Conservation (phyloP, 53 echinoderm and acorn worm genomes). For the Hippasteria phrygiana region DNA sequence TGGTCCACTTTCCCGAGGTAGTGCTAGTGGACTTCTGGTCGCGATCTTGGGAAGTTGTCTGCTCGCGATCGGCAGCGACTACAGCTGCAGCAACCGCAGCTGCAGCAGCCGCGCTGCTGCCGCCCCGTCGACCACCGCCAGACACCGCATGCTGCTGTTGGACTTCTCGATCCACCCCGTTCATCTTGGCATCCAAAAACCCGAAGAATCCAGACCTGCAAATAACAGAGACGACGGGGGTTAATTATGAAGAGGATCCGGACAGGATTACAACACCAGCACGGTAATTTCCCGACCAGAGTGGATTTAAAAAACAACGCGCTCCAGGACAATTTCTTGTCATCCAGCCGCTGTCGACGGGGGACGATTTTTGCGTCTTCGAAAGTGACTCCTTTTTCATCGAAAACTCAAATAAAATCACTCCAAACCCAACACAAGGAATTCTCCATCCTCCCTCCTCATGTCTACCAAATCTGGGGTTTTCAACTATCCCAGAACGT, state of each 20-base stretch:
- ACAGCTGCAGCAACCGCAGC: slow-evolving; percentile 36
- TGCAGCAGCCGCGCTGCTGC: background rate
- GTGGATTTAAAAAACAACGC: slow-evolving; percentile 57
- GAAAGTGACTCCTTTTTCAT: slow-evolving; percentile 13
- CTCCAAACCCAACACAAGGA: background rate
- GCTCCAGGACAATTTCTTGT: slow-evolving; percentile 26
- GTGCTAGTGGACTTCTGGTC: slow-evolving; percentile 56
- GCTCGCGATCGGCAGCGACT: slow-evolving; percentile 14
- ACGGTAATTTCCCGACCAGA: slow-evolving; percentile 5
- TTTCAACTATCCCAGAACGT: slow-evolving; percentile 16
- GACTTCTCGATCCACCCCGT: slow-evolving; percentile 53
- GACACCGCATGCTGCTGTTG: slow-evolving; percentile 52
- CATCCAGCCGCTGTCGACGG: slow-evolving; percentile 9
- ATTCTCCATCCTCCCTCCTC: background rate
- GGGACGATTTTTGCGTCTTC: background rate
- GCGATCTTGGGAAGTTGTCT: slow-evolving; percentile 44
- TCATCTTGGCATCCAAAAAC: slow-evolving; percentile 53
- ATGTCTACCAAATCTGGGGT: background rate
- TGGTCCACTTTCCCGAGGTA: slow-evolving; percentile 82
- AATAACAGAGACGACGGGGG: slow-evolving; percentile 34
- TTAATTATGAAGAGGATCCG: slow-evolving; percentile 14
- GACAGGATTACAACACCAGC: slow-evolving; percentile 4
- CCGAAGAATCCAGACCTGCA: slow-evolving; percentile 44
- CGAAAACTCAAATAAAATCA: background rate
- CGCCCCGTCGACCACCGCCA: slow-evolving; percentile 35